Conservation (phyloP, 2,888 invertebrate species). For the Orthosia cruda region DNA sequence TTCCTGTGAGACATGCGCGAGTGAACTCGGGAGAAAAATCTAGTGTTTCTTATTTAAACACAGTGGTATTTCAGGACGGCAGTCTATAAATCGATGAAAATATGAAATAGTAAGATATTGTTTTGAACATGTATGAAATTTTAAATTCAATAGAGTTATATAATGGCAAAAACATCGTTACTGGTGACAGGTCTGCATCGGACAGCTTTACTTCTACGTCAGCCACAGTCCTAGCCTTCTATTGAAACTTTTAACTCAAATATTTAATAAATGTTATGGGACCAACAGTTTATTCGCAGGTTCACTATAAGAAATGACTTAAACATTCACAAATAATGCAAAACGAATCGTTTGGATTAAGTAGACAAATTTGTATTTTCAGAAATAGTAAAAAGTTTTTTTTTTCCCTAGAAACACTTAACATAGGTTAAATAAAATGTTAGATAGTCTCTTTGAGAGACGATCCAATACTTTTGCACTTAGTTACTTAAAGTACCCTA, state of each 20-base stretch:
- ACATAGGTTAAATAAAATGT: not conserved
- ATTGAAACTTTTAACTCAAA: slow-evolving; percentile 22
- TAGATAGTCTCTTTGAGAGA: not conserved
- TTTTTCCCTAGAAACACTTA: slow-evolving; percentile 13
- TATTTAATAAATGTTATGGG: slow-evolving; percentile 16
- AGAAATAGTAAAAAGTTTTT: too few relatives aligned
- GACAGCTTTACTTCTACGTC: slow-evolving; percentile 28
- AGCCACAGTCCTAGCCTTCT: slow-evolving; percentile 26
- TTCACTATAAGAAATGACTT: slow-evolving; percentile 7
- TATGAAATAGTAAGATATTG: not conserved
- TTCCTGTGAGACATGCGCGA: too few relatives aligned
- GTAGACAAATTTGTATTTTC: too few relatives aligned
- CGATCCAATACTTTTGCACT: not conserved
- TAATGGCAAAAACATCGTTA: not conserved
- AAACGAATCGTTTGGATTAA: slow-evolving; percentile 1
- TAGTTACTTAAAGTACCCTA: not conserved
- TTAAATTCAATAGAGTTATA: not conserved
- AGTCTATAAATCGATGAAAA: not conserved
- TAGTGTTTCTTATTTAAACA: not conserved
- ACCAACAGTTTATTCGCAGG: not conserved
- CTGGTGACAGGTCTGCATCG: slow-evolving; percentile 3
- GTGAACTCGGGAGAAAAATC: too few relatives aligned
- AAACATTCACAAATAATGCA: slow-evolving; percentile 9
- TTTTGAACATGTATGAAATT: not conserved
- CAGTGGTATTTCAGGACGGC: not conserved